A percentile compares a stretch with the other conserved stretches of the same genome.
These are phyloP conservation scores for Prunella himalayana DNA, from an alignment of 2,113 vertebrate genomes.

Conservation along the genomic window DNA sequence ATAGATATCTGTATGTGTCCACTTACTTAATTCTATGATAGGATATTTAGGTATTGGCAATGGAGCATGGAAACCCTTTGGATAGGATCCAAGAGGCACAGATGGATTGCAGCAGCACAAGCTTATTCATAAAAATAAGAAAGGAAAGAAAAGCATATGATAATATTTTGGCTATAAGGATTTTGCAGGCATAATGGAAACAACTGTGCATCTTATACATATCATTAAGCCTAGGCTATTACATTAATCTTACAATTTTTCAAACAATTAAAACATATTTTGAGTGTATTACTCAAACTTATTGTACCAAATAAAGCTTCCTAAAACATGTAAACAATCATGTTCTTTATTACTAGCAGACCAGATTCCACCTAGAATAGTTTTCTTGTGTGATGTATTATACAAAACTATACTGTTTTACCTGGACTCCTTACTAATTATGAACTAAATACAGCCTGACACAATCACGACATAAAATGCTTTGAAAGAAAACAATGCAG, in stretches of 20 bases:
- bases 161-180: neutral
- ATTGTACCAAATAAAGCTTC: neutral
- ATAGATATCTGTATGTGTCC: neutral
- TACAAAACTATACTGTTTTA: neutral
- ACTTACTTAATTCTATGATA: neutral
- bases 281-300: neutral
- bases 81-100: neutral
- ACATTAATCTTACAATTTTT: slow-evolving; percentile 7
- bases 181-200: neutral
- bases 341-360: neutral
- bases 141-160: neutral
- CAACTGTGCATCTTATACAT: neutral
- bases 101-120: neutral
- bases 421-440: neutral
- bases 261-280: neutral
- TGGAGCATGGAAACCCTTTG: neutral
- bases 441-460: neutral
- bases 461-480: neutral
- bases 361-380: neutral
- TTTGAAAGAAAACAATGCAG: neutral
- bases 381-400: neutral
- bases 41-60: neutral
- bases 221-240: neutral
- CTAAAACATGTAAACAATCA: neutral
- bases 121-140: neutral